Conservation (phyloP, 2,797 vertebrate species). For the Margarornis squamiger region DNA sequence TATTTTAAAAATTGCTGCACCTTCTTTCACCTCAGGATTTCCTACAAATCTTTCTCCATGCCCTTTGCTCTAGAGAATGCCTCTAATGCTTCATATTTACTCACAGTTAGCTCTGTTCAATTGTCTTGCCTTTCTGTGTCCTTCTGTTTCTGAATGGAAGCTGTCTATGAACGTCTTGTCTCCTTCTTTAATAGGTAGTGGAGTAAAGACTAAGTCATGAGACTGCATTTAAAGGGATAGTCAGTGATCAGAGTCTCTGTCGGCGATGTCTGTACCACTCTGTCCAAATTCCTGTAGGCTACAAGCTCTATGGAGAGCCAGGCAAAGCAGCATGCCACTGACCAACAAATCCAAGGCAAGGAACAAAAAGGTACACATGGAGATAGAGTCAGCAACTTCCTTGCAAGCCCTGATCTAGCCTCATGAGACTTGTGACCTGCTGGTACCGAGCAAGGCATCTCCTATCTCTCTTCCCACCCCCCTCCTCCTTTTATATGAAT, state of each 20-base stretch:
- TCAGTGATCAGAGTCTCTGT: constrained; percentile 82
- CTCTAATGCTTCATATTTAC: constrained; percentile 43
- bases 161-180: constrained; percentile 48
- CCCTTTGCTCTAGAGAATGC: constrained; percentile 60
- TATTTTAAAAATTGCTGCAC: neutral
- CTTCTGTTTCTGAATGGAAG: constrained; percentile 46
- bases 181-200: constrained; percentile 74
- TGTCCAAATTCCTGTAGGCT: constrained; percentile 85
- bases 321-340: constrained; percentile 83
- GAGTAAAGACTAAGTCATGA: constrained; percentile 83
- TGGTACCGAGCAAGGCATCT: constrained; percentile 69
- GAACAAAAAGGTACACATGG: constrained; percentile 70
- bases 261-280: constrained; percentile 94
- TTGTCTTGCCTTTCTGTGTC: constrained; percentile 49
- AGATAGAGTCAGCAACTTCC: constrained; percentile 67
- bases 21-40: constrained; percentile 46
- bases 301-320: constrained; percentile 85
- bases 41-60: constrained; percentile 40
- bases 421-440: constrained; percentile 73
- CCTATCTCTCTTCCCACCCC: constrained; percentile 65
- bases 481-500: constrained; percentile 67
- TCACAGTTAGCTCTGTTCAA: constrained; percentile 56
- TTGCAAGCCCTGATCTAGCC: constrained; percentile 48
- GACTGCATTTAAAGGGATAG: constrained; percentile 84
- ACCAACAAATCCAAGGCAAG: constrained; percentile 84